These are phyloP conservation scores for Esox lucius DNA, from an alignment of 2,797 vertebrate genomes.

Conservation along the genomic window DNA sequence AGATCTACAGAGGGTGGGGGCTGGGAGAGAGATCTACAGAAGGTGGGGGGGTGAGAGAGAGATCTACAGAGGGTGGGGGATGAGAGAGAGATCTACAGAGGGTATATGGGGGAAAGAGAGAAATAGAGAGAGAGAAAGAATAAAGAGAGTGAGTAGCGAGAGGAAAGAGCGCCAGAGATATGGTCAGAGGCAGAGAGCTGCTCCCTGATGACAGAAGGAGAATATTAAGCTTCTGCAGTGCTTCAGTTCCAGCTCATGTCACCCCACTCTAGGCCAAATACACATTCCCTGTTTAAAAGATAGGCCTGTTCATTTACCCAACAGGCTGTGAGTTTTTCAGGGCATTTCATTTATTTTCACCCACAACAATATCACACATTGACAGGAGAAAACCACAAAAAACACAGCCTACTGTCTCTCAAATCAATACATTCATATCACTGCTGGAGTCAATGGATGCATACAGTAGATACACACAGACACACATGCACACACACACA, in stretches of 20 bases:
- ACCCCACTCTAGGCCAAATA: slow-evolving; percentile 35
- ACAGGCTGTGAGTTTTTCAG: slow-evolving; percentile 19
- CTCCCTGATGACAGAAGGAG: slow-evolving; percentile 27
- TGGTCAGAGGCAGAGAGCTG: neutral
- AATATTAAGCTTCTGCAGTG: slow-evolving; percentile 50
- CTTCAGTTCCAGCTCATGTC: slow-evolving; percentile 45
- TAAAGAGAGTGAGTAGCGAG: slow-evolving; percentile 3
- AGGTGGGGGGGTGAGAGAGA: slow-evolving; percentile 36
- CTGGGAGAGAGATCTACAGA: neutral
- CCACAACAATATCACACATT: neutral
- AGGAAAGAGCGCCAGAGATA: neutral
- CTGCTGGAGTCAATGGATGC: neutral
- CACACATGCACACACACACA: slow-evolving; percentile 1
- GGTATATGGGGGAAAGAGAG: slow-evolving; percentile 5
- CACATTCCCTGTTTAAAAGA: slow-evolving; percentile 34
- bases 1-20: slow-evolving; percentile 27
- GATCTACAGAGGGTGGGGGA: neutral
- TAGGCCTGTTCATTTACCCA: neutral
- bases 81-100: slow-evolving; percentile 47
- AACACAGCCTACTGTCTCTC: neutral
- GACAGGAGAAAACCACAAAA: neutral
- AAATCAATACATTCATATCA: neutral
- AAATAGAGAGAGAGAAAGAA: neutral
- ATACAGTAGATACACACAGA: neutral
- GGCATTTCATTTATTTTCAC: slow-evolving; percentile 40